Evolutionary conservation across 2,113 vertebrate species (phyloP), one percentile per base, ranked within the genome.

Genomic region (Brachyhypopomus gauderio): DNA sequence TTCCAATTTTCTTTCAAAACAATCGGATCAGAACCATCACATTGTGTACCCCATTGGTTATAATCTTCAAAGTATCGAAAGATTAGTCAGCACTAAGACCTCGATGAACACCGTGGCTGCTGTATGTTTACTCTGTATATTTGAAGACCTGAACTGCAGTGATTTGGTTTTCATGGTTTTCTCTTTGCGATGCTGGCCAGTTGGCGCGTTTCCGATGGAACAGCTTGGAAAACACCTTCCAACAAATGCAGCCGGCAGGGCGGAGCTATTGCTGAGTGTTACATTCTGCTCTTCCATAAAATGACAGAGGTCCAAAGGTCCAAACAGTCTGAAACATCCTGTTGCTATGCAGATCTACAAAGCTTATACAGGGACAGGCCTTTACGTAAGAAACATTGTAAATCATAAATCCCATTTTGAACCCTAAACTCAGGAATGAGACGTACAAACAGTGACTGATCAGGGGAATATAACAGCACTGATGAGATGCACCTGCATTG

Each of bases 261-360:
- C 20, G 11, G 7, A 75, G 22, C 63, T 55, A 22, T 59, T 59
- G 36, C 11, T 25, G 22, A 41, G 36, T 66, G 58, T 56, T 0
- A 76, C 12, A 45, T 48, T 48, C 72, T 75, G 9, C 76, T 72
- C 27, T 79, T 71, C 66, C 22, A n/a, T 63, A 41, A 63, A 80
- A 56, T 41, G 23, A 71, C 6, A 76, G 6, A 56, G 17, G 0
- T 30, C 77, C 82, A 84, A 80, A 45, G 72, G 74, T n/a, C 56
- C 71, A 30, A 75, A 55, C 45, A 23, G 11, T 55, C 72, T 38
- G 41, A 27, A 59, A 48, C 23, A 4, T 80, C 36, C 55, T 1
- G 36, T 77, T 66, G 52, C 67, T 22, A 72, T 59, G 60, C 5
- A 16, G 30, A 52, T 59, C 20, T 23, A 41, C 45, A 27, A 66